These are phyloP conservation scores for Paramuricea clavata DNA, from an alignment of 92 coral and sea anemone genomes.

Conservation along the genomic window DNA sequence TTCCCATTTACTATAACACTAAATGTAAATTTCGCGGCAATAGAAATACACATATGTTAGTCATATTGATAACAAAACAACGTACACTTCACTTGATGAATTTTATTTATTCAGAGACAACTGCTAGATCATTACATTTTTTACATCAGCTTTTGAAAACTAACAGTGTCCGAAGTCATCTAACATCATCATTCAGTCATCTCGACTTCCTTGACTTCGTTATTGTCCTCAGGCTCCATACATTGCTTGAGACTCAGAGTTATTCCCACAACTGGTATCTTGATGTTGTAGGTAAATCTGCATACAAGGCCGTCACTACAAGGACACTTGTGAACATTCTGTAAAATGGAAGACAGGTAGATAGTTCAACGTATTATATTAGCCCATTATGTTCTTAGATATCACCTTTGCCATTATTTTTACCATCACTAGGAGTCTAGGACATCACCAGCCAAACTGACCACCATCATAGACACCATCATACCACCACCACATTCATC, in stretches of 20 bases:
- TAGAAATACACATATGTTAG: too few relatives aligned
- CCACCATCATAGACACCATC: too few relatives aligned
- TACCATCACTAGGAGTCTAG: too few relatives aligned
- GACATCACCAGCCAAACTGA: too few relatives aligned
- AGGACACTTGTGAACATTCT: slow-evolving; percentile 73
- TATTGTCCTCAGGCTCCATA: slow-evolving; percentile 60
- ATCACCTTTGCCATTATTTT: background rate
- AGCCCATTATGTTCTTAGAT: too few relatives aligned
- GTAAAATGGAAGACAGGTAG: background rate
- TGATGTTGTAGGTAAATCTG: slow-evolving; percentile 42
- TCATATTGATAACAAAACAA: background rate
- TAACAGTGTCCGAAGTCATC: too few relatives aligned
- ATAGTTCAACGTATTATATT: background rate
- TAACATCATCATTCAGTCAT: slow-evolving; percentile 70
- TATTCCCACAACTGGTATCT: slow-evolving; percentile 60
- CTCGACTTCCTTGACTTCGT: slow-evolving; percentile 65
- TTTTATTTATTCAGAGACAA: background rate
- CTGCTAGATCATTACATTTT: too few relatives aligned
- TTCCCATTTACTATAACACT: too few relatives aligned
- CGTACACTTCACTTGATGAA: background rate
- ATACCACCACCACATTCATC: background rate
- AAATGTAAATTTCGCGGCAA: too few relatives aligned
- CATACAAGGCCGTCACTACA: slow-evolving; percentile 70
- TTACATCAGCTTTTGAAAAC: too few relatives aligned
- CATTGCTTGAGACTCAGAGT: slow-evolving; percentile 65